Evolutionary conservation across 1,140 invertebrate species (phyloP).

Genomic region (Sycophila sp.): DNA sequence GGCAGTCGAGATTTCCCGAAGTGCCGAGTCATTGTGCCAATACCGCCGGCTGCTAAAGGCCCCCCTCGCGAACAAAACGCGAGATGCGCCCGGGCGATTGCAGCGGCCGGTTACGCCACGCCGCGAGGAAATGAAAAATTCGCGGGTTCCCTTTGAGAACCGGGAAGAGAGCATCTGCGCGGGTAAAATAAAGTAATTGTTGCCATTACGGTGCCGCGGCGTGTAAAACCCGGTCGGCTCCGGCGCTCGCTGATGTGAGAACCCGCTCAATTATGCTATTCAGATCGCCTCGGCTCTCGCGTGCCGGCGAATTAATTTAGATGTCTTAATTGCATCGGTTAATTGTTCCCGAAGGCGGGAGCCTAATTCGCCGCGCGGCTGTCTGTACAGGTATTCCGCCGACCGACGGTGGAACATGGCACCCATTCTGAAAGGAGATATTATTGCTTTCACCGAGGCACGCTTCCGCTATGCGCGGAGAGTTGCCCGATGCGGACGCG

Average conservation of each 20-base stretch:
- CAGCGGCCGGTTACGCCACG: background rate
- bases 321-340: constrained; percentile 66
- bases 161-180: constrained; percentile 49
- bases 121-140: constrained; percentile 57
- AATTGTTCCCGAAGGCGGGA: constrained; percentile 56
- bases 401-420: constrained; percentile 7
- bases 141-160: constrained; percentile 53
- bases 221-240: constrained; percentile 39
- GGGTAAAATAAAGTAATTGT: constrained; percentile 65
- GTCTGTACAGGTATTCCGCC: constrained; percentile 22
- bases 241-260: constrained; percentile 57
- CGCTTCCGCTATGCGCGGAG: constrained; percentile 34
- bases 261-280: constrained; percentile 62
- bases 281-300: constrained; percentile 45
- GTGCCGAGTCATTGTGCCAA: constrained; percentile 39
- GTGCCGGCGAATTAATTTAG: constrained; percentile 61
- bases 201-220: constrained; percentile 55
- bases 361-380: constrained; percentile 27
- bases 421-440: constrained; percentile 26
- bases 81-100: background rate
- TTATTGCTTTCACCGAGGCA: constrained; percentile 41
- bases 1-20: constrained; percentile 15
- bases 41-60: background rate
- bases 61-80: background rate
- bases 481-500: no score